Evolutionary conservation across 1,140 invertebrate species (phyloP), one percentile per base, ranked within the genome.

Genomic region (Drosophila burlai): DNA sequence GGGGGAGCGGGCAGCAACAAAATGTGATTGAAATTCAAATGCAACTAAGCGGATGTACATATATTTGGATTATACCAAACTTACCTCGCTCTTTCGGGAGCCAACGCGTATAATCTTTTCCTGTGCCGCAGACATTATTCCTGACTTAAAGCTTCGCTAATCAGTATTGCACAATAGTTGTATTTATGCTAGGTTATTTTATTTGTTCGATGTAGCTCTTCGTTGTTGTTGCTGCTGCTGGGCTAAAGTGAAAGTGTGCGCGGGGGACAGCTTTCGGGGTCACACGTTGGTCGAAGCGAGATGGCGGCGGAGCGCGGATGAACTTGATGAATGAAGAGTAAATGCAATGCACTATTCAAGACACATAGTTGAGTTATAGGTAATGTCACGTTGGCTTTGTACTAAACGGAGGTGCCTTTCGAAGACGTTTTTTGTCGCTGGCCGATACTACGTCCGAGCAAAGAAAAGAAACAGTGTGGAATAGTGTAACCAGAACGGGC

Each of bases 41-140:
- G 65, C 54, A 57, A 43, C 43, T 68, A 81, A 72, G 74, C 66
- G 71, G 74, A 85, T 76, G 73, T 73, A 67, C 64, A 77, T 57
- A 80, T 64, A 74, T 76, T 68, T 71, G 67, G 42, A 71, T 74
- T 71, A 42, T 75, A 16, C 43, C 26, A 40, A 34, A 69, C 57
- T 65, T 93, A 95, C 95, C 93, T 96, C 95, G 85, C 95, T 96
- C 93, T 96, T 96, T 61, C 95, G 93, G 50, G 95, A 96, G 10
- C 95, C 95, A 65, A 96, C 95, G 73, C 93, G 91, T 58, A 95
- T 95, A 89, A 95, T 80, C 78, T 91, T 91, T 58, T 85, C 81
- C 34, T 90, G 73, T 13, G 66, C 54, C 16, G 69, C 58, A 21
- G 79, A 76, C 86, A 89, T 89, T 65, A 63, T 46, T 50, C 47